Evolutionary conservation across 1,140 invertebrate genomes (phyloP), one percentile per base, ranked within the genome.

Genomic region (Ostrea edulis): DNA sequence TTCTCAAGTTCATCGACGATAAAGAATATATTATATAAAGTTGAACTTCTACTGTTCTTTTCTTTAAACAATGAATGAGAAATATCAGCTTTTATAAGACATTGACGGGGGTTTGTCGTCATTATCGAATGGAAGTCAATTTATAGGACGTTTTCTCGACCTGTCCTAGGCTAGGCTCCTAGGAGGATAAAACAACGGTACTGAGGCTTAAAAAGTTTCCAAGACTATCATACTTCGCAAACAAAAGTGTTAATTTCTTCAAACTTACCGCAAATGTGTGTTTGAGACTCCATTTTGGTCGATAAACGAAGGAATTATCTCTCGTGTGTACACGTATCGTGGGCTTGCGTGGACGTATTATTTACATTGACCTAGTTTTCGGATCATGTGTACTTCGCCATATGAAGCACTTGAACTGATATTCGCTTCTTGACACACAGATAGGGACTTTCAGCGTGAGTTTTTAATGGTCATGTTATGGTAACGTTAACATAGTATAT

Each of bases 371-470:
- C 68, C 68, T 77, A 77, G 29, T 77, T 77, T 77, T 14, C 17
- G 68, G 68, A 77, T 77, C 68, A 77, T 77, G 68, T 29, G 68
- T 77, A 77, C 68, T 14, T 77, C 7, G 14, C 68, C 68, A 77
- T 35, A 25, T 77, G 68, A 77, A 25, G 29, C 68, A 14, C 68
- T 29, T 29, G 68, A 35, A 35, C 29, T 77, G 68, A 11, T 20
- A n/a, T 17, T 62, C 8, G 25, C 25, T 35, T 29, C 22, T 17
- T 29, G 68, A 77, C 29, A 29, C 9, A 14, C 25, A 77, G 25
- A 77, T 77, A 29, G 29, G 35, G 22, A 77, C 29, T 5, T 62
- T 20, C 17, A 62, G 58, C 58, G 58, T 62, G n/a, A 62, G 58
- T 62, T 44, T n/a, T 20, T 62, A 17, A 20, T 62, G 14, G 58